Conservation (phyloP, 2,113 vertebrate species). For the Gnathonemus longibarbis region DNA sequence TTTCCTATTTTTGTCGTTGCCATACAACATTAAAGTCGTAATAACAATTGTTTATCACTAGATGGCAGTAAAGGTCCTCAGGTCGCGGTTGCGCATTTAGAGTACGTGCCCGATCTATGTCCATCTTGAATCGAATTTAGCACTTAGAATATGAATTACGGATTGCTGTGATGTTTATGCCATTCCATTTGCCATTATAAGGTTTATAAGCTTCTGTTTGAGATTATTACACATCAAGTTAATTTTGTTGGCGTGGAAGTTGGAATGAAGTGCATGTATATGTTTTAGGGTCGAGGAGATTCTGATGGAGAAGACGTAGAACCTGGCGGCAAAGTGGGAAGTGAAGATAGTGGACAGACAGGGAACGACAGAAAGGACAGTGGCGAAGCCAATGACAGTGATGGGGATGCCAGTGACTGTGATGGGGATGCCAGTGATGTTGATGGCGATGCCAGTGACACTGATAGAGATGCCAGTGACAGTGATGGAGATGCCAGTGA, state of each 20-base stretch:
- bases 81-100: not conserved
- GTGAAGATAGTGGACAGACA: not conserved
- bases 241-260: not conserved
- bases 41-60: not conserved
- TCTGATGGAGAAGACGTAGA: not conserved
- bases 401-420: not conserved
- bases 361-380: not conserved
- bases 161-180: not conserved
- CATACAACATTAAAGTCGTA: not conserved
- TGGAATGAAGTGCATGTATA: not conserved
- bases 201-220: not conserved
- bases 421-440: not conserved
- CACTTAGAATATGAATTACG: not conserved
- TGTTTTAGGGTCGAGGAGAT: not conserved
- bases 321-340: not conserved
- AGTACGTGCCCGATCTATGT: not conserved
- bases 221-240: not conserved
- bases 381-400: not conserved
- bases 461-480: not conserved
- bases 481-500: not conserved
- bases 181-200: not conserved
- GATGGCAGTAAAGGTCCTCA: not conserved
- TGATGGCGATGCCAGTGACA: not conserved
- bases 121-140: not conserved
- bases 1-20: not conserved